Percentiles rank a stretch among this genome's conserved stretches.
These are phyloP conservation scores for Peromyscus nudipes DNA, from an alignment of 2,797 vertebrate genomes.

Conservation along the genomic window DNA sequence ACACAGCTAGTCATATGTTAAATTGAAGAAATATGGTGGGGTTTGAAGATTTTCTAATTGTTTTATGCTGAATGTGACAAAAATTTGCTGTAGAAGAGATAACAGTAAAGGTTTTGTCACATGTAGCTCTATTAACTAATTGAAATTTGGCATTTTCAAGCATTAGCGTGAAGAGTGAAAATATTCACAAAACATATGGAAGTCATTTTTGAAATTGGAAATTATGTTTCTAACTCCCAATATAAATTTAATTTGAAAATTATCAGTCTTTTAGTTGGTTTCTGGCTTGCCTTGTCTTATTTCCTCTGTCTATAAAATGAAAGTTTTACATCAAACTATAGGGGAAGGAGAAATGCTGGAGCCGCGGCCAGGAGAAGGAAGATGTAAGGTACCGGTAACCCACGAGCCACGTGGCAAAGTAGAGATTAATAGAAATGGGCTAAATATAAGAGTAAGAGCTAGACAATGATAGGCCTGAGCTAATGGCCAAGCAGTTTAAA, in stretches of 20 bases:
- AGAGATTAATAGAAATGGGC: too few species aligned
- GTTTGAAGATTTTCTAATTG: not conserved
- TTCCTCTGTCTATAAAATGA: slow-evolving; percentile 34
- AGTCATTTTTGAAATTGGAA: not conserved
- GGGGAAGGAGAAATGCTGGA: not conserved
- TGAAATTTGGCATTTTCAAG: slow-evolving; percentile 3
- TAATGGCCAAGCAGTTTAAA: too few species aligned
- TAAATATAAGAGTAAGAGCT: too few species aligned
- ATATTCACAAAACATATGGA: not conserved
- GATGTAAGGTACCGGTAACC: too few species aligned
- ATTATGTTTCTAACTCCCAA: not conserved
- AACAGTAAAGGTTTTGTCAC: not conserved
- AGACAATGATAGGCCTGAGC: too few species aligned
- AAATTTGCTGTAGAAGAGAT: not conserved
- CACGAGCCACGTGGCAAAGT: too few species aligned
- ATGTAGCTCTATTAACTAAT: not conserved
- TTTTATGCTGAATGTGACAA: not conserved
- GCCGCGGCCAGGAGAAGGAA: too few species aligned
- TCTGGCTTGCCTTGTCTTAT: not conserved
- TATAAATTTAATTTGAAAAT: slow-evolving; percentile 30
- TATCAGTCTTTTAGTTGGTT: not conserved
- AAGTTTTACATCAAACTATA: not conserved
- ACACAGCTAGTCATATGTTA: not conserved
- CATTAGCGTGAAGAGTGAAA: not conserved
- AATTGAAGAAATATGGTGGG: not conserved